Conservation (phyloP, 2,888 invertebrate species). For the Campoplex nolae region DNA sequence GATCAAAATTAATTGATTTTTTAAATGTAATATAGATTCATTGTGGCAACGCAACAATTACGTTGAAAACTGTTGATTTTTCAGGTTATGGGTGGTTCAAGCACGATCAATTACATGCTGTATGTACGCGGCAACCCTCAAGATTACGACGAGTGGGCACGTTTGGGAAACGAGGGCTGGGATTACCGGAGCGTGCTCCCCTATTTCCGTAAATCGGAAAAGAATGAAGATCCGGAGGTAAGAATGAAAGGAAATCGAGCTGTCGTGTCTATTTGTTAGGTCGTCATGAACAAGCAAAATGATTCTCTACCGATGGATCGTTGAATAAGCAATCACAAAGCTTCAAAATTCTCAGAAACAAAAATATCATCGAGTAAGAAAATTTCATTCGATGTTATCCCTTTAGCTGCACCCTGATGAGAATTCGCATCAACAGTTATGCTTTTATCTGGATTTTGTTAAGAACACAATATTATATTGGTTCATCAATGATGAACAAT, state of each 20-base stretch:
- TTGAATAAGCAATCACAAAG: background rate
- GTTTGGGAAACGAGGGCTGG: conserved; percentile 86
- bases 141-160: conserved; percentile 87
- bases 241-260: conserved; percentile 12
- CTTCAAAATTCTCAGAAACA: background rate
- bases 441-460: too few species aligned
- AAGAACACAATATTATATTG: too few species aligned
- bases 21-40: too few species aligned
- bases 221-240: conserved; percentile 80
- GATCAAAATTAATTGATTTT: background rate
- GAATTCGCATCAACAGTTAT: too few species aligned
- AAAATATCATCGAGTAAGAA: background rate
- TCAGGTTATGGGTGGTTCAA: conserved; percentile 87
- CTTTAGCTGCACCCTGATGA: too few species aligned
- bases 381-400: too few species aligned
- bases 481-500: too few species aligned
- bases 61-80: conserved; percentile 1
- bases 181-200: conserved; percentile 85
- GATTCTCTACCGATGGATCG: background rate
- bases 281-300: background rate
- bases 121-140: conserved; percentile 86
- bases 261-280: background rate
- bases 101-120: conserved; percentile 88
- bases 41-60: background rate
- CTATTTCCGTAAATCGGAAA: conserved; percentile 86